Evolutionary conservation across 2,888 invertebrate genomes (phyloP).

Genomic region (Nematopogon swammerdamellus): DNA sequence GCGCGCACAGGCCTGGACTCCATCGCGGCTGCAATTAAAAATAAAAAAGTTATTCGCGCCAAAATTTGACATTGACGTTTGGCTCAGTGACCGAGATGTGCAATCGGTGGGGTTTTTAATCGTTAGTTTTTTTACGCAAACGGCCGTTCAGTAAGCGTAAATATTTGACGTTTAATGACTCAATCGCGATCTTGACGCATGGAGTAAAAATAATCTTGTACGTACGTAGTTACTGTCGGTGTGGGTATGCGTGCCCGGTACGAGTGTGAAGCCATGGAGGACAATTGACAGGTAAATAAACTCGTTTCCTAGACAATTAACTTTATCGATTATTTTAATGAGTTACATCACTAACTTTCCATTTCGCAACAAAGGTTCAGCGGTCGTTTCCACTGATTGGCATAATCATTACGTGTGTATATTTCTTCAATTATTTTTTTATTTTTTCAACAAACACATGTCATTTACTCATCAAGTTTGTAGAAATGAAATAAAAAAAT

Average conservation of each 20-base stretch:
- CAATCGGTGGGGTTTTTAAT: neutral
- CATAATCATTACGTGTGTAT: no score
- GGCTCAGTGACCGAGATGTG: neutral
- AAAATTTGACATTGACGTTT: neutral
- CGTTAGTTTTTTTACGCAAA: neutral
- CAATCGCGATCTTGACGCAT: neutral
- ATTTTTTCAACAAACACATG: no score
- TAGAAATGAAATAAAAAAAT: no score
- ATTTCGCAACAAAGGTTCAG: no score
- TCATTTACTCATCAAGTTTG: no score
- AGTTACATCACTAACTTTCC: no score
- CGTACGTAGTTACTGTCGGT: neutral
- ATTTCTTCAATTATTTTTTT: no score
- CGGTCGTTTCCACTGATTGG: no score
- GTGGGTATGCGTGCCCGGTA: neutral
- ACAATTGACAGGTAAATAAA: neutral
- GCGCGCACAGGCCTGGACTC: neutral
- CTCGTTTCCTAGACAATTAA: neutral
- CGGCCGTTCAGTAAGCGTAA: neutral
- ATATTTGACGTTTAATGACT: neutral
- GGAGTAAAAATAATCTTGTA: neutral
- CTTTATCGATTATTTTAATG: neutral
- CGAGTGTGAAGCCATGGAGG: neutral
- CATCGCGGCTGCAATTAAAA: neutral
- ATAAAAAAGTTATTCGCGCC: neutral